Conservation (phyloP, 2,113 vertebrate species). For the Tetrao urogallus region DNA sequence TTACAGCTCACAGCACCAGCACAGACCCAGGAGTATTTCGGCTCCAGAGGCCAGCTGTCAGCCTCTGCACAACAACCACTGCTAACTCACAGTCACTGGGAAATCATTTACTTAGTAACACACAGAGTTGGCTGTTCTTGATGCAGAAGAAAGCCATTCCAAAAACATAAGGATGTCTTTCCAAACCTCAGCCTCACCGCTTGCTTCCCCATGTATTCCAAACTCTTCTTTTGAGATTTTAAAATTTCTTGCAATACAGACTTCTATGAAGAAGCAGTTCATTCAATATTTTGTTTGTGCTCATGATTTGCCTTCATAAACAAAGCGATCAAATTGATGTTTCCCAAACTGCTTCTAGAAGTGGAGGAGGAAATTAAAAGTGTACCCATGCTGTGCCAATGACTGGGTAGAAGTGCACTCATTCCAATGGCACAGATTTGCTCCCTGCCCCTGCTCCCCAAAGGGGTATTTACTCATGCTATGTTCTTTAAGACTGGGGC, state of each 20-base stretch:
- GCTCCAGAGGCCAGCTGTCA: slow-evolving; percentile 40
- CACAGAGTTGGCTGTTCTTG: background rate
- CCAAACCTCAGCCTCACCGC: background rate
- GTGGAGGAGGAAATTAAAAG: background rate
- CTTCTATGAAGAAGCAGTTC: background rate
- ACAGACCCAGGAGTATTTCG: background rate
- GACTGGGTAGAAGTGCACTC: background rate
- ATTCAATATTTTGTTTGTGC: background rate
- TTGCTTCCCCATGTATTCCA: background rate
- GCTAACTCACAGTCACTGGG: background rate
- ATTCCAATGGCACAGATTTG: background rate
- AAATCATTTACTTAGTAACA: slow-evolving; percentile 27
- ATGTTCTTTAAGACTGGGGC: background rate
- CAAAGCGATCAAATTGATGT: background rate
- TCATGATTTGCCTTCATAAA: background rate
- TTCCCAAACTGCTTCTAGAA: background rate
- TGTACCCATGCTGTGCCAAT: background rate
- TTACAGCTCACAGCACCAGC: background rate
- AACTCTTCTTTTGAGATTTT: background rate
- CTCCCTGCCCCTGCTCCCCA: background rate
- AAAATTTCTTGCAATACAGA: background rate
- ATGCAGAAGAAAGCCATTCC: background rate
- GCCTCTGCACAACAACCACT: slow-evolving; percentile 18
- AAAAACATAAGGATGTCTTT: background rate
- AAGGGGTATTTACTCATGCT: background rate